A percentile compares a stretch with the other conserved stretches of the same genome.
These are phyloP conservation scores for Physeter macrocephalus DNA, from an alignment of 2,113 vertebrate species.

Conservation along the genomic window DNA sequence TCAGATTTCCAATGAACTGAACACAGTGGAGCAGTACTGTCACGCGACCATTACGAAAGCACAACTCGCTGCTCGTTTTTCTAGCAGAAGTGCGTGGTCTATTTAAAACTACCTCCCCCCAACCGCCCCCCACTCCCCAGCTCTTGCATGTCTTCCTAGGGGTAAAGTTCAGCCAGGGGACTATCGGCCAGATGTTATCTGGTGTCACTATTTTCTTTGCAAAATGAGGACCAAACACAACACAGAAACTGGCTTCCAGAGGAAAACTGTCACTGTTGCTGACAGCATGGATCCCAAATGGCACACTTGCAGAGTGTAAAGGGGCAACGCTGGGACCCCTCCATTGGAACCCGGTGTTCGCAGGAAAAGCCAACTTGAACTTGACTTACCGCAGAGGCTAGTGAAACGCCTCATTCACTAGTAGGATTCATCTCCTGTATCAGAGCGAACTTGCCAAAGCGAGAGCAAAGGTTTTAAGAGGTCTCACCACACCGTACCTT, in stretches of 20 bases:
- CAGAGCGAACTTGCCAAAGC: conserved; percentile 36
- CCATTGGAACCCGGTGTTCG: not conserved
- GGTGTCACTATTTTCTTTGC: not conserved
- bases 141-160: conserved; percentile 60
- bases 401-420: not conserved
- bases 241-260: not conserved
- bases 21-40: not conserved
- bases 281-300: not conserved
- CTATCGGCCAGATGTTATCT: conserved; percentile 52
- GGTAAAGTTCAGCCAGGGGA: conserved; percentile 71
- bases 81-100: conserved; percentile 62
- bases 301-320: not conserved
- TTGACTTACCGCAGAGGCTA: not conserved
- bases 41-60: not conserved
- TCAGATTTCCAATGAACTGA: conserved; percentile 40
- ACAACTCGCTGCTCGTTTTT: conserved; percentile 58
- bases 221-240: not conserved
- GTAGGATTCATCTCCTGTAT: not conserved
- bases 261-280: not conserved
- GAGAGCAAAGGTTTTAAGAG: not conserved
- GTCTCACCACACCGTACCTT: not conserved
- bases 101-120: conserved; percentile 72
- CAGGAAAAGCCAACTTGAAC: not conserved
- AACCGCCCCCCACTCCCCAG: fast-evolving
- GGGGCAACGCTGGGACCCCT: fast-evolving